phyloP scores from a whole-genome alignment of 2,113 vertebrate species.

The Mirounga angustirostris region DNA sequence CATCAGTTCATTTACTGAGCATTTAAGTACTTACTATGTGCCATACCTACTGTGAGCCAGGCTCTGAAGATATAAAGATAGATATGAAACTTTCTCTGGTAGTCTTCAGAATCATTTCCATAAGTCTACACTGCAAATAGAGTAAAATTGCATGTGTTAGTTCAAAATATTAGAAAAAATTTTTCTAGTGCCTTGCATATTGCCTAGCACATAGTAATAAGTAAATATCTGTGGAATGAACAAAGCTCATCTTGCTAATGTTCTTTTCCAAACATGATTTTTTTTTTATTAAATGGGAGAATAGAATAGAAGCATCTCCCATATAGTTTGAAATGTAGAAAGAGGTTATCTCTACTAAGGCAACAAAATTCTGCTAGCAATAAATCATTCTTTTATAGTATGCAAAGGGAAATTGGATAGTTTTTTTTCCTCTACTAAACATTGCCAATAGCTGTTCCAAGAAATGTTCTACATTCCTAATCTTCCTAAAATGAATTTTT shows the following conservation, averaged over 20 bases:
- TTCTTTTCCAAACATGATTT: background rate
- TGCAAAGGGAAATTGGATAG: slow-evolving; percentile 60
- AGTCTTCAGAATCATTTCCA: background rate
- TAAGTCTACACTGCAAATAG: background rate
- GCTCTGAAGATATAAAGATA: background rate
- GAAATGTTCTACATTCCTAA: slow-evolving; percentile 71
- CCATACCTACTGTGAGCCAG: background rate
- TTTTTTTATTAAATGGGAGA: background rate
- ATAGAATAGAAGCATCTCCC: slow-evolving; percentile 7
- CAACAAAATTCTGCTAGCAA: slow-evolving; percentile 7
- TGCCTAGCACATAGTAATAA: background rate
- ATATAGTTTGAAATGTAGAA: slow-evolving; percentile 39
- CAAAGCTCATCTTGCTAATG: background rate
- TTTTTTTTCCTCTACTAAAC: background rate
- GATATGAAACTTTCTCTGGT: background rate
- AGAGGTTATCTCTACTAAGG: slow-evolving; percentile 24
- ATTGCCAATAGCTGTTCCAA: slow-evolving; percentile 62
- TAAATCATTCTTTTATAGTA: slow-evolving; percentile 69
- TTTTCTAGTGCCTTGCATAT: background rate
- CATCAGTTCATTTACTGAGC: background rate
- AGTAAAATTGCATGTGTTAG: slow-evolving; percentile 3
- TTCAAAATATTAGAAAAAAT: background rate
- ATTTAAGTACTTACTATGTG: background rate
- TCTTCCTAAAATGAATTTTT: slow-evolving; percentile 78
- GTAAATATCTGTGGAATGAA: background rate